These are phyloP conservation scores for Phalloptychus januarius DNA, from an alignment of 2,797 vertebrate genomes.

Conservation along the genomic window DNA sequence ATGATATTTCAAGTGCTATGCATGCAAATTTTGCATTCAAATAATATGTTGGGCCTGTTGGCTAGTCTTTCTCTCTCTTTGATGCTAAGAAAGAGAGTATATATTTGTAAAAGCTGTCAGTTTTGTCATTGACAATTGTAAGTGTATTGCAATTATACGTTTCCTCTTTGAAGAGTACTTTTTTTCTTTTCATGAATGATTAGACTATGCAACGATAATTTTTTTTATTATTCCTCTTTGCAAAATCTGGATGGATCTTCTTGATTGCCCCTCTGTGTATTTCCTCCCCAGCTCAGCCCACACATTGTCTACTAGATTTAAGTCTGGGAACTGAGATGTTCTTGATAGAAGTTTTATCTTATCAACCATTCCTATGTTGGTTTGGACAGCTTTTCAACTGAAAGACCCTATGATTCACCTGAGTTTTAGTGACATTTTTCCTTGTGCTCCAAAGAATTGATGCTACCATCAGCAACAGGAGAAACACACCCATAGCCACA, in stretches of 20 bases:
- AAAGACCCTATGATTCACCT: not conserved
- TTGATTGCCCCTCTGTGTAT: not conserved
- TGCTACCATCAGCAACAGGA: not conserved
- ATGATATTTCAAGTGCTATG: not conserved
- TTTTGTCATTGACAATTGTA: not conserved
- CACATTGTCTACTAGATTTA: not conserved
- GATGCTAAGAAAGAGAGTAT: too few relatives aligned
- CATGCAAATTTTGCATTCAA: not conserved
- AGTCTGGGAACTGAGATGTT: not conserved
- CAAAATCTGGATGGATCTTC: not conserved
- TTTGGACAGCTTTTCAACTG: not conserved
- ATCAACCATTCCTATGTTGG: not conserved
- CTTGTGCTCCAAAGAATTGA: not conserved
- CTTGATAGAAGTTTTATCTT: not conserved
- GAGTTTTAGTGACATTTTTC: not conserved
- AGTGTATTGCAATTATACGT: not conserved
- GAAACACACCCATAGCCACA: not conserved
- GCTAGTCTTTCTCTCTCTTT: not conserved
- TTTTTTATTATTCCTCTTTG: not conserved
- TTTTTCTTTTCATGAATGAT: not conserved
- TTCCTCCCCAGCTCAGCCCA: not conserved
- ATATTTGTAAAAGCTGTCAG: too few relatives aligned
- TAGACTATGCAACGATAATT: not conserved
- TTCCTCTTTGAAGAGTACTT: not conserved
- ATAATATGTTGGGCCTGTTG: not conserved